Conservation (phyloP, 2,888 invertebrate genomes). For the Lamellibrachia columna region DNA sequence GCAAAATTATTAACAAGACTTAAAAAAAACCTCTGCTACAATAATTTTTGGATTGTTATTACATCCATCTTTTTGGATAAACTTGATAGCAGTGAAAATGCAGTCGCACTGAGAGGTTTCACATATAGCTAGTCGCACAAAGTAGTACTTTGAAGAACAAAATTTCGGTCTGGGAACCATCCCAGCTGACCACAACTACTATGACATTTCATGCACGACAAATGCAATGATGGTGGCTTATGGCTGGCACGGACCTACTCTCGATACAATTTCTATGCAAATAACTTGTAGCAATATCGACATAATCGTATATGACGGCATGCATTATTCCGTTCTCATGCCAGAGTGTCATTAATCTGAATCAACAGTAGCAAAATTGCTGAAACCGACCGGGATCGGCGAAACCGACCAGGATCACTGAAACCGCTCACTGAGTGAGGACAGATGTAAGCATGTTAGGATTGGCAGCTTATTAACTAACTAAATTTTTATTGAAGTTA, state of each 20-base stretch:
- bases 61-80: not conserved
- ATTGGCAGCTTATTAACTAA: not conserved
- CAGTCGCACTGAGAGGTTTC: too few species aligned
- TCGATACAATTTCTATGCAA: not conserved
- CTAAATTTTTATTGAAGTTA: not conserved
- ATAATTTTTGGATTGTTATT: not conserved
- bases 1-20: not conserved
- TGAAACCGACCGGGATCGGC: not conserved
- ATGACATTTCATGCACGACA: not conserved
- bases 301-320: not conserved
- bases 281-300: conserved; percentile 2
- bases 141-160: not conserved
- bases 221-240: conserved; percentile 5
- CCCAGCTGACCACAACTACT: not conserved
- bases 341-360: not conserved
- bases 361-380: not conserved
- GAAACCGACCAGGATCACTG: not conserved
- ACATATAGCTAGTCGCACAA: not conserved
- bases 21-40: not conserved
- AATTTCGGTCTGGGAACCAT: not conserved
- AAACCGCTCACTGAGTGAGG: not conserved
- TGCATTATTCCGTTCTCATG: not conserved
- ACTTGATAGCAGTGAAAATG: not conserved
- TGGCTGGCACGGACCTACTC: not conserved
- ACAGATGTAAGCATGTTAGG: not conserved